phyloP scores from a whole-genome alignment of 2,797 vertebrate species.

The Aeoliscus strigatus region DNA sequence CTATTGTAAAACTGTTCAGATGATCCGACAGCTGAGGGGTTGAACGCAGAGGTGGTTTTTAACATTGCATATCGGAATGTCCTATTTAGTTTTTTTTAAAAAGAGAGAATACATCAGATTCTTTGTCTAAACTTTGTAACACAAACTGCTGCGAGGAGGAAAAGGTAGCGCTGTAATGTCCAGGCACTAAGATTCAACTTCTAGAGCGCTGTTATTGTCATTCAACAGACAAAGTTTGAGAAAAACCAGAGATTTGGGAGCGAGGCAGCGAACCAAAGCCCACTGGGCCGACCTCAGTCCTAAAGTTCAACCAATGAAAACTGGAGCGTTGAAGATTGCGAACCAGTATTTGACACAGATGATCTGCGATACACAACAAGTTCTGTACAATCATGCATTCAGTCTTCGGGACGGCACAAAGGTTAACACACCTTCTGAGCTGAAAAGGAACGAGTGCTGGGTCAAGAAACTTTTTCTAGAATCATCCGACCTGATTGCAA shows the following conservation, averaged over 20 bases:
- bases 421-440: constrained; percentile 1
- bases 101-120: constrained; percentile 7
- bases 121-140: constrained; percentile 11
- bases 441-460: constrained; percentile 1
- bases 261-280: neutral
- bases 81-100: neutral
- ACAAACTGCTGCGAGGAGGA: constrained; percentile 4
- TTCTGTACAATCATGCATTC: constrained; percentile 10
- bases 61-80: constrained; percentile 18
- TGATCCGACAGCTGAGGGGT: neutral
- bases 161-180: constrained; percentile 4
- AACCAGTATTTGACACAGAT: constrained; percentile 2
- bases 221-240: too few species aligned
- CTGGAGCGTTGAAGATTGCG: neutral
- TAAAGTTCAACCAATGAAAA: neutral
- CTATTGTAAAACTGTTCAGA: constrained; percentile 6
- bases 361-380: constrained; percentile 3
- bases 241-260: neutral
- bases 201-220: too few species aligned
- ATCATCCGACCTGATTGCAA: too few species aligned
- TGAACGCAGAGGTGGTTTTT: constrained; percentile 8
- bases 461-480: constrained; percentile 5
- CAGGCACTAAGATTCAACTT: too few species aligned
- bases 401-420: constrained; percentile 38
- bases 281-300: neutral